phyloP scores from a whole-genome alignment of 2,113 vertebrate species.

The Triplophysa dalaica region DNA sequence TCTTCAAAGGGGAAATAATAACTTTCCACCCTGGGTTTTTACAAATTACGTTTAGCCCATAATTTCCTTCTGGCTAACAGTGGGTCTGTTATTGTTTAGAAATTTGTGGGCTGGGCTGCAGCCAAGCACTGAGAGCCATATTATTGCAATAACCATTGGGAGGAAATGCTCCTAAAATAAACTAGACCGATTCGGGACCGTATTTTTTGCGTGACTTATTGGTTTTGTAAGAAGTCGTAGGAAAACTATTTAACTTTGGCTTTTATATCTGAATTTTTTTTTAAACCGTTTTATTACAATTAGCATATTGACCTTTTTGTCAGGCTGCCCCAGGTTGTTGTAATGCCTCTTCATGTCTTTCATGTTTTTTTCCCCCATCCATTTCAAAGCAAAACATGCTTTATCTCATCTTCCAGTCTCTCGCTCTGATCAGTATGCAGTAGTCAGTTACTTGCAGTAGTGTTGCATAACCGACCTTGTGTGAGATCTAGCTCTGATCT shows the following conservation, averaged over 20 bases:
- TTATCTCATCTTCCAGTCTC: constrained; percentile 11
- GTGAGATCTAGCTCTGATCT: constrained; percentile 44
- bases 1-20: constrained; percentile 10
- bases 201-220: background rate
- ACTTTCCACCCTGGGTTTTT: background rate
- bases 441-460: constrained; percentile 80
- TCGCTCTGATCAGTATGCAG: constrained; percentile 80
- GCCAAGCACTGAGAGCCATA: constrained; percentile 20
- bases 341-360: background rate
- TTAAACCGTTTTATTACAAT: background rate
- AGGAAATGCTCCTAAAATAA: background rate
- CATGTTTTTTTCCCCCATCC: background rate
- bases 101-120: background rate
- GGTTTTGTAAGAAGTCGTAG: background rate
- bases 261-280: constrained; percentile 1
- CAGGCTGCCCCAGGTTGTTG: background rate
- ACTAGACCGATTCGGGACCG: background rate
- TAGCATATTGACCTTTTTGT: background rate
- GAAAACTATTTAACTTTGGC: constrained; percentile 2
- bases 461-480: constrained; percentile 86
- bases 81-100: constrained; percentile 25
- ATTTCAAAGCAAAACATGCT: background rate
- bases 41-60: constrained; percentile 10
- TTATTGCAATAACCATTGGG: background rate
- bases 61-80: constrained; percentile 9